phyloP scores from a whole-genome alignment of 2,113 vertebrate species.

The Vicugna pacos region DNA sequence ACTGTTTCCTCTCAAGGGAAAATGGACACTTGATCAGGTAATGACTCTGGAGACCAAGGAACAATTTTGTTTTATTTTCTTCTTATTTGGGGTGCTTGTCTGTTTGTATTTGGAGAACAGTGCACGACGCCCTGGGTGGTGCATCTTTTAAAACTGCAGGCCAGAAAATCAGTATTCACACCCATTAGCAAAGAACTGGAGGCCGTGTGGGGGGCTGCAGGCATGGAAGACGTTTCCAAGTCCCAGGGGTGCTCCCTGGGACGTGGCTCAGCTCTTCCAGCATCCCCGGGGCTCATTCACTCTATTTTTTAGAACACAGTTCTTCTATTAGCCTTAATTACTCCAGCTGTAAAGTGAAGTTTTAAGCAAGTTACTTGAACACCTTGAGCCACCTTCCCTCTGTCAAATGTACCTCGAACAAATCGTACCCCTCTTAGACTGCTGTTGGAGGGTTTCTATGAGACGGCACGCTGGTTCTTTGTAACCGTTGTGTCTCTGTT shows the following conservation, averaged over 20 bases:
- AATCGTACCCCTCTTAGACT: neutral
- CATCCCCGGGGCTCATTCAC: neutral
- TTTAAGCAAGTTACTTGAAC: constrained; percentile 29
- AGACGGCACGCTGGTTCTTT: neutral
- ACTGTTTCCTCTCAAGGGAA: neutral
- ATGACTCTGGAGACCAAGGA: constrained; percentile 17
- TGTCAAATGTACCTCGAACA: neutral
- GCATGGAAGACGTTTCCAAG: neutral
- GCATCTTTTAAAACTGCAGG: neutral
- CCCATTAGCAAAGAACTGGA: constrained; percentile 1
- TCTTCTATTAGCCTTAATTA: neutral
- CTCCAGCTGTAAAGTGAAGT: neutral
- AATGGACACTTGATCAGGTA: neutral
- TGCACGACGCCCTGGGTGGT: neutral
- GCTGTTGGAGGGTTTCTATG: neutral
- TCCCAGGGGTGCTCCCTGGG: neutral
- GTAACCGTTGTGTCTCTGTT: neutral
- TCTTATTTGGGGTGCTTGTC: neutral
- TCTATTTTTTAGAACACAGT: neutral
- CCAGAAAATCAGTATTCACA: neutral
- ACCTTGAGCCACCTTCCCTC: constrained; percentile 1
- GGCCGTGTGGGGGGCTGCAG: neutral
- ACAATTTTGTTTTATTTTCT: constrained; percentile 24
- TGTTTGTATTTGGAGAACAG: neutral
- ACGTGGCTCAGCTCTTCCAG: neutral